Percentiles rank a stretch among this genome's conserved stretches.
Conservation (phyloP, 30 jellyfish, hydroid and myxozoan genomes). For the Cassiopea xamachana region DNA sequence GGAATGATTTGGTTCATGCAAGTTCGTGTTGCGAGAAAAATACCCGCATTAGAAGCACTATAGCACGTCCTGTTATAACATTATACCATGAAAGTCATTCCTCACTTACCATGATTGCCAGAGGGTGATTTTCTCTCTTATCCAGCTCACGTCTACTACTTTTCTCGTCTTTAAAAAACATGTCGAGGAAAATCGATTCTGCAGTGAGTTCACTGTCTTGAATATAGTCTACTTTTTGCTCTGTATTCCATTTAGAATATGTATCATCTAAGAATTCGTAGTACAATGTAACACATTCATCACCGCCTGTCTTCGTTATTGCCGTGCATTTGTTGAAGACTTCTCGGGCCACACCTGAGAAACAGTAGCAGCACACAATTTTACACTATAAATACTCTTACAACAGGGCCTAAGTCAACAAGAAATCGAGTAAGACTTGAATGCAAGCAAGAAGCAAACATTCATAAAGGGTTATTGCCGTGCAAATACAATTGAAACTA, state of each 20-base stretch:
- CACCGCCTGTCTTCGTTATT: slow-evolving; percentile 13
- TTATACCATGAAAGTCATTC: neutral
- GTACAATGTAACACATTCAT: slow-evolving; percentile 5
- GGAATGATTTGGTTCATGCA: too few species aligned
- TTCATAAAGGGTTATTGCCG: too few species aligned
- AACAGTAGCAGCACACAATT: neutral
- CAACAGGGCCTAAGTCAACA: too few species aligned
- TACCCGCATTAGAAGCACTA: too few species aligned
- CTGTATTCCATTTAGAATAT: slow-evolving; percentile 63
- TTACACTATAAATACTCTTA: too few species aligned
- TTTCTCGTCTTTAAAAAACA: slow-evolving; percentile 4
- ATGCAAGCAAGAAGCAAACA: too few species aligned
- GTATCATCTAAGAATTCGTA: slow-evolving; percentile 74
- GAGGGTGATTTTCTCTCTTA: slow-evolving; percentile 58
- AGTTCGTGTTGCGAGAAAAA: too few species aligned
- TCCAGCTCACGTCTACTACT: slow-evolving; percentile 21
- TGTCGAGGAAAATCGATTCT: neutral
- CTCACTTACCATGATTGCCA: slow-evolving; percentile 51
- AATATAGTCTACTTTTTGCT: slow-evolving; percentile 1
- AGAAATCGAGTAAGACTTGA: too few species aligned
- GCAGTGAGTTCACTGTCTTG: neutral
- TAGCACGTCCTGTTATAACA: too few species aligned
- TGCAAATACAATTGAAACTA: too few species aligned
- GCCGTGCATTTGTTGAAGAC: slow-evolving; percentile 53
- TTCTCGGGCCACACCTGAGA: slow-evolving; percentile 44